Conservation (phyloP, 1,140 invertebrate species). For the Leptinotarsa undecemlineata region DNA sequence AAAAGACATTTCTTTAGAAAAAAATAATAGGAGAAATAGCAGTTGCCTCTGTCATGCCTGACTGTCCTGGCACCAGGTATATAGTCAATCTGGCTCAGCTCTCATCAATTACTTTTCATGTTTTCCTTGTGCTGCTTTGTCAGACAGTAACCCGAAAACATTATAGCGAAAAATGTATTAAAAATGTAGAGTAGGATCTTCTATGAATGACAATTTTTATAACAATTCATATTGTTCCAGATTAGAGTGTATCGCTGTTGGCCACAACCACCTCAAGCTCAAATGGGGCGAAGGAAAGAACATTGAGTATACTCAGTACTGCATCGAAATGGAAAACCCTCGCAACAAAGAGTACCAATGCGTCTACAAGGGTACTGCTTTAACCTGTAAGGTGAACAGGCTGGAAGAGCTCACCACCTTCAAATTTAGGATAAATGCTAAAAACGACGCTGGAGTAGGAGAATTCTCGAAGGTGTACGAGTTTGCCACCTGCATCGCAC, state of each 20-base stretch:
- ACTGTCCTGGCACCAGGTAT: too few relatives aligned
- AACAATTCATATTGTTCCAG: background rate
- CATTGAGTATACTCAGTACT: conserved; percentile 73
- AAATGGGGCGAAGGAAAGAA: conserved; percentile 79
- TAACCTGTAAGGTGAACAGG: conserved; percentile 78
- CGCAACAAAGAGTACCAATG: conserved; percentile 70
- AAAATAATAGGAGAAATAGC: too few relatives aligned
- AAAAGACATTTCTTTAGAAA: too few relatives aligned
- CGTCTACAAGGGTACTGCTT: conserved; percentile 77
- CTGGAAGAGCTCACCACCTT: conserved; percentile 78
- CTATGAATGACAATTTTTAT: background rate
- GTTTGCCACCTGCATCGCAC: conserved; percentile 75
- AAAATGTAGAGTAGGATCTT: background rate
- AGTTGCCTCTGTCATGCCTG: too few relatives aligned
- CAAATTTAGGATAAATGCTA: conserved; percentile 80
- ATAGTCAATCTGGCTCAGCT: too few relatives aligned
- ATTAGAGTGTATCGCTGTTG: conserved; percentile 71
- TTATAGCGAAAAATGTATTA: background rate
- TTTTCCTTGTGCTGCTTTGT: too few relatives aligned
- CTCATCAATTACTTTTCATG: too few relatives aligned
- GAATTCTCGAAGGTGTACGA: conserved; percentile 71
- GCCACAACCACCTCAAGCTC: conserved; percentile 81
- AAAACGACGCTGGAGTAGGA: conserved; percentile 81
- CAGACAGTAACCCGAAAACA: too few relatives aligned
- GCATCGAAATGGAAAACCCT: conserved; percentile 75